A percentile compares a stretch with the other conserved stretches of the same genome.
phyloP scores from a whole-genome alignment of 2,113 vertebrate genomes.

The Pelodiscus sinensis region DNA sequence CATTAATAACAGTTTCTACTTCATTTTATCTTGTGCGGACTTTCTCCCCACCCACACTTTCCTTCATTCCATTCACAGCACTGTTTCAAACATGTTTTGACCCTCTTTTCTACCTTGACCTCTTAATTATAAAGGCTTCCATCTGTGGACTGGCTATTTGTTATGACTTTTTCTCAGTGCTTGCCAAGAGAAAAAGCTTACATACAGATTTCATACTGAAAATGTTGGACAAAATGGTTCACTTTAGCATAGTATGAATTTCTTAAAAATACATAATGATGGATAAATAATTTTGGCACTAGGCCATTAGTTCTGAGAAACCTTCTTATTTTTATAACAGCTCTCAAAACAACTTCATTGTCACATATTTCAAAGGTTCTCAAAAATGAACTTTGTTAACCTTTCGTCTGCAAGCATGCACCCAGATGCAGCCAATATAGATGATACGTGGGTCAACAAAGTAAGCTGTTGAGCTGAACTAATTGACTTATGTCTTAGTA shows the following conservation, averaged over 20 bases:
- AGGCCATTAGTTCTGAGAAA: not conserved
- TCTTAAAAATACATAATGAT: not conserved
- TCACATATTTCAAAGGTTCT: not conserved
- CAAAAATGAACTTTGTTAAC: not conserved
- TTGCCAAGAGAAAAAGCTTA: not conserved
- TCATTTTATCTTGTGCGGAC: too few species aligned
- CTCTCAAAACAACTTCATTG: not conserved
- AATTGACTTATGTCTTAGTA: not conserved
- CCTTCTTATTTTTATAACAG: not conserved
- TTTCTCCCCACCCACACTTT: not conserved
- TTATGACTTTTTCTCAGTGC: not conserved
- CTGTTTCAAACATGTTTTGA: not conserved
- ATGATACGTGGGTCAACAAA: not conserved
- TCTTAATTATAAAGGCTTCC: not conserved
- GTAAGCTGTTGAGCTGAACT: not conserved
- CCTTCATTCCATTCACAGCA: not conserved
- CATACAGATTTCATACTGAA: not conserved
- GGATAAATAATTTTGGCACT: not conserved
- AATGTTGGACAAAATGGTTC: not conserved
- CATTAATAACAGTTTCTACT: not conserved
- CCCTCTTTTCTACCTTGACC: not conserved
- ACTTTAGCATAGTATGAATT: not conserved
- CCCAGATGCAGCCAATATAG: not conserved
- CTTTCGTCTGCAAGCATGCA: not conserved
- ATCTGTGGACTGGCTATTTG: not conserved